Conservation (phyloP, 2,797 vertebrate species). For the Leuciscus waleckii region DNA sequence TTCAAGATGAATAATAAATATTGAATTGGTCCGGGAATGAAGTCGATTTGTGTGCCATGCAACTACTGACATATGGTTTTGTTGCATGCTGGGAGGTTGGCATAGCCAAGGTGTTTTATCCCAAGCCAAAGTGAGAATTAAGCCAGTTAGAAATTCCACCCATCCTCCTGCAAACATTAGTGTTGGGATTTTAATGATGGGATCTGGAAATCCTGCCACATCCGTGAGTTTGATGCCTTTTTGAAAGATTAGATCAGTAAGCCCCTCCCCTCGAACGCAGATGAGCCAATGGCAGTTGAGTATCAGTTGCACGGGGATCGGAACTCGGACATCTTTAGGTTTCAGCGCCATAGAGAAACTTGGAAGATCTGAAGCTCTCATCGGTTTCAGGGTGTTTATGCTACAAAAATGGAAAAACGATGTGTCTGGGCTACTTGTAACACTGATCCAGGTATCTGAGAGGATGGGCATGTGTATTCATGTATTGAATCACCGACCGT, state of each 20-base stretch:
- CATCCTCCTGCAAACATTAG: conserved; percentile 9
- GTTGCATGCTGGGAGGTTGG: conserved; percentile 14
- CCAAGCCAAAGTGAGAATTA: conserved; percentile 15
- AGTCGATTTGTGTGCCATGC: neutral
- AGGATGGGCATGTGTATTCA: too few species aligned
- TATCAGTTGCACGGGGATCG: too few species aligned
- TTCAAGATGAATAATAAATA: conserved; percentile 14
- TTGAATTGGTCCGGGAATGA: conserved; percentile 10
- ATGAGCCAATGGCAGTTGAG: too few species aligned
- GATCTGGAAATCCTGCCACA: neutral
- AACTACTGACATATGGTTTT: conserved; percentile 15
- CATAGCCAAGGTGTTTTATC: conserved; percentile 9
- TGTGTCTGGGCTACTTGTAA: too few species aligned
- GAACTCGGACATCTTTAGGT: too few species aligned
- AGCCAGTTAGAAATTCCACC: neutral
- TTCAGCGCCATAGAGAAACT: too few species aligned
- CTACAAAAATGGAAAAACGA: too few species aligned
- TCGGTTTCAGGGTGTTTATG: too few species aligned
- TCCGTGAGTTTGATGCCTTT: conserved; percentile 6
- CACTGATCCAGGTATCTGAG: too few species aligned
- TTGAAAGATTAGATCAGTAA: neutral
- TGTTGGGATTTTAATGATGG: neutral
- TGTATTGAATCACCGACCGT: too few species aligned
- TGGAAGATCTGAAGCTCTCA: too few species aligned
- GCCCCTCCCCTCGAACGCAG: too few species aligned